Percentiles rank a stretch among this genome's conserved stretches.
phyloP scores from a whole-genome alignment of 1,140 invertebrate genomes.

The Bombus confusus region DNA sequence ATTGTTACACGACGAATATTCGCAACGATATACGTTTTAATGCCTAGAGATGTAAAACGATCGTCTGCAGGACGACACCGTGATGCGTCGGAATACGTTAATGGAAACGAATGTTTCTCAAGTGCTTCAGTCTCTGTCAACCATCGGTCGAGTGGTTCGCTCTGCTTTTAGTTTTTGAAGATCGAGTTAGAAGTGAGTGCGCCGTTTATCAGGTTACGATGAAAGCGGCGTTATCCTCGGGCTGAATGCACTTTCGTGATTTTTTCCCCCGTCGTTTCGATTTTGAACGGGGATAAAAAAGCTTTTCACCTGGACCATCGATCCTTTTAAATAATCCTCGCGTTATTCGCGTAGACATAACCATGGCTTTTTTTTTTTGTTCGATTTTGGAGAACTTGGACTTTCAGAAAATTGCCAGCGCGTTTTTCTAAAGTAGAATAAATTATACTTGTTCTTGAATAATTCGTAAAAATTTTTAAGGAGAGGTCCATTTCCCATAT shows the following conservation, averaged over 20 bases:
- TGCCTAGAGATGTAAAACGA: neutral
- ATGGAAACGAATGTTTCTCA: slow-evolving; percentile 52
- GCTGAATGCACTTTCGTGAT: slow-evolving; percentile 36
- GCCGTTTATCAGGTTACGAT: slow-evolving; percentile 54
- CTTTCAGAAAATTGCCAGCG: neutral
- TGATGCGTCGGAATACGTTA: neutral
- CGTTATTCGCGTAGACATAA: neutral
- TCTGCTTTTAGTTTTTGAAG: slow-evolving; percentile 52
- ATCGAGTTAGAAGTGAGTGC: slow-evolving; percentile 37
- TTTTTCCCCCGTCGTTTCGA: slow-evolving; percentile 34
- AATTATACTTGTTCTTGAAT: neutral
- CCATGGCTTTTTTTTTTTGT: neutral
- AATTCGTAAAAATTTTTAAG: neutral
- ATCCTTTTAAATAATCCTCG: slow-evolving; percentile 8
- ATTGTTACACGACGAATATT: neutral
- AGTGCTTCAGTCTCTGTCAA: slow-evolving; percentile 38
- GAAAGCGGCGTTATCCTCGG: slow-evolving; percentile 45
- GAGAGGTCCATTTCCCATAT: neutral
- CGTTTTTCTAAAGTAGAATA: neutral
- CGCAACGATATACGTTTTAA: neutral
- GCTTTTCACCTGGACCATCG: slow-evolving; percentile 4
- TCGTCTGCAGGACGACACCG: neutral
- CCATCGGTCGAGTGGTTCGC: slow-evolving; percentile 46
- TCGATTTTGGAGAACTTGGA: neutral
- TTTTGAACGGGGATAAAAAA: slow-evolving; percentile 34